phyloP scores from a whole-genome alignment of 2,888 invertebrate genomes.

The Leptopilina drosophilae region DNA sequence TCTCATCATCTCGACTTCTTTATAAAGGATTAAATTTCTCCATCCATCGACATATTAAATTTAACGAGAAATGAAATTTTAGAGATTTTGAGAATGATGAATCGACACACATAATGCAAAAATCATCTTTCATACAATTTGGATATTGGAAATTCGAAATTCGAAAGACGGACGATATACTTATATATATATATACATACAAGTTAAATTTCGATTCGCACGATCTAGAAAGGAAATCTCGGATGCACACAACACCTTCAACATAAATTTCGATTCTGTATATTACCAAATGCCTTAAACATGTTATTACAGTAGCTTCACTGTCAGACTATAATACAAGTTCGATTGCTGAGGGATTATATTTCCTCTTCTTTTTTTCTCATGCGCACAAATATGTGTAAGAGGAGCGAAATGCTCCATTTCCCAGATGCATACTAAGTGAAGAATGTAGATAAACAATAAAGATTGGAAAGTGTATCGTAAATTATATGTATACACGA shows the following conservation, averaged over 20 bases:
- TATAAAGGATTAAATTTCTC: slow-evolving; percentile 15
- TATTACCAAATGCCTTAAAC: background rate
- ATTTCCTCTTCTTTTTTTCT: background rate
- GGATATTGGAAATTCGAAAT: background rate
- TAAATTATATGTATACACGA: slow-evolving; percentile 20
- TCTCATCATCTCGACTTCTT: background rate
- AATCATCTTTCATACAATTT: background rate
- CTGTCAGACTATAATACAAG: slow-evolving; percentile 3
- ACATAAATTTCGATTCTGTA: background rate
- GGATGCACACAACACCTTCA: background rate
- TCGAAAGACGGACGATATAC: background rate
- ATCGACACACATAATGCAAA: slow-evolving; percentile 16
- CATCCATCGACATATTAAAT: background rate
- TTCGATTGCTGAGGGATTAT: slow-evolving; percentile 4
- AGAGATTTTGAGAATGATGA: slow-evolving; percentile 9
- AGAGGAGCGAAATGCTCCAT: slow-evolving; percentile 60
- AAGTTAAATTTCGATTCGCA: background rate
- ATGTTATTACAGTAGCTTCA: slow-evolving; percentile 4
- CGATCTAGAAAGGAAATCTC: background rate
- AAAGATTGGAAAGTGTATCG: slow-evolving; percentile 32
- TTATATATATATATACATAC: background rate
- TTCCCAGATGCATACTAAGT: slow-evolving; percentile 58
- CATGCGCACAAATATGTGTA: slow-evolving; percentile 18
- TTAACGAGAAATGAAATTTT: slow-evolving; percentile 17
- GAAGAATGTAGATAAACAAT: slow-evolving; percentile 27